phyloP scores from a whole-genome alignment of 2,888 invertebrate genomes.

The Drosophila rubida region DNA sequence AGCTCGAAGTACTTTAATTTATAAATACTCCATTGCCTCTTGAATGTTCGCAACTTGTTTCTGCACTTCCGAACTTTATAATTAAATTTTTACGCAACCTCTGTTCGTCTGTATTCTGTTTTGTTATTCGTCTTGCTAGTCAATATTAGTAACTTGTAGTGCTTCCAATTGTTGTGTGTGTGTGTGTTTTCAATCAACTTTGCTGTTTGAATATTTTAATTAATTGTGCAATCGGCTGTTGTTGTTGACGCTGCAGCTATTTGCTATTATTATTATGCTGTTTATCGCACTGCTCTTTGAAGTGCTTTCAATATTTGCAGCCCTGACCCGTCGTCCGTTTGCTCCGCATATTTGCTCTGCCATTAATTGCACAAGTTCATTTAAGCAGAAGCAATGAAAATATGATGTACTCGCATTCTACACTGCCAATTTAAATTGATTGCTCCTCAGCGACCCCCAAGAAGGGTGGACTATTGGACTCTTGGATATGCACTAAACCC shows the following conservation, averaged over 20 bases:
- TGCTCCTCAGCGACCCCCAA: constrained; percentile 35
- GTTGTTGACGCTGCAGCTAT: constrained; percentile 20
- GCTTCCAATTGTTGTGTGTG: background rate
- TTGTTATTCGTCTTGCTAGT: background rate
- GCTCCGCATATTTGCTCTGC: constrained; percentile 16
- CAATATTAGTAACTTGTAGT: background rate
- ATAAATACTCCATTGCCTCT: background rate
- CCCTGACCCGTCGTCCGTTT: constrained; percentile 28
- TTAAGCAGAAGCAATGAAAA: constrained; percentile 74
- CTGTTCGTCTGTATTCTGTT: background rate
- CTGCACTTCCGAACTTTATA: background rate
- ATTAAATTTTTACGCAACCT: background rate
- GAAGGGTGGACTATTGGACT: background rate
- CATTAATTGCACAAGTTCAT: constrained; percentile 63
- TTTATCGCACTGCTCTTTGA: constrained; percentile 43
- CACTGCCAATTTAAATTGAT: constrained; percentile 67
- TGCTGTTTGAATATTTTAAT: constrained; percentile 22
- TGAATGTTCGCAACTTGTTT: background rate
- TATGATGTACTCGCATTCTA: constrained; percentile 44
- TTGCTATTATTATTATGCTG: constrained; percentile 28
- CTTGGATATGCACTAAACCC: background rate
- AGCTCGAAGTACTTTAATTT: background rate
- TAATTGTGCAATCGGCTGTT: constrained; percentile 14
- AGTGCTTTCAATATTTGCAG: constrained; percentile 54
- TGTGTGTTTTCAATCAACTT: constrained; percentile 1